Evolutionary conservation across 2,888 invertebrate species (phyloP).

Genomic region (Drosophila colorata): DNA sequence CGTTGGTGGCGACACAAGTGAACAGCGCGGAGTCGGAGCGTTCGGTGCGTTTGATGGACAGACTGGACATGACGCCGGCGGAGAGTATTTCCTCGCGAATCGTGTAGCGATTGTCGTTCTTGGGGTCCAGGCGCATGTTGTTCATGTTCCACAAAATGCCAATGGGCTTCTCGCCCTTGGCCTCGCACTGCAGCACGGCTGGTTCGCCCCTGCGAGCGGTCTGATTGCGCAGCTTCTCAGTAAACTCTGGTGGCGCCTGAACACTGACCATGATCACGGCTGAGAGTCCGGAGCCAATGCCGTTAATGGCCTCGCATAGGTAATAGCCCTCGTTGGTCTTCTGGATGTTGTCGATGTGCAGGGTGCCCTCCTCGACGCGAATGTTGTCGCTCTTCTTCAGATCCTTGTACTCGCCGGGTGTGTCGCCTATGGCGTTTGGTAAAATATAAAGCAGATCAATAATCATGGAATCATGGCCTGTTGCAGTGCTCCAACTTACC

Average conservation of each 20-base stretch:
- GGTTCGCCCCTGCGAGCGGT: conserved; percentile 96
- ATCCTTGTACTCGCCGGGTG: conserved; percentile 97
- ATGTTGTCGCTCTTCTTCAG: conserved; percentile 96
- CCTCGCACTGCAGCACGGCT: conserved; percentile 95
- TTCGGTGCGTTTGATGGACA: conserved; percentile 95
- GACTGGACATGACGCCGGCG: conserved; percentile 94
- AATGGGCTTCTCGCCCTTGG: conserved; percentile 97
- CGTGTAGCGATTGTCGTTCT: conserved; percentile 94
- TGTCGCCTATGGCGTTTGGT: conserved; percentile 88
- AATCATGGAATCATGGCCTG: not conserved
- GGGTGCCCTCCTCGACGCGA: conserved; percentile 96
- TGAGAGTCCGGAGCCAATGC: conserved; percentile 97
- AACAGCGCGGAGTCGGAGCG: conserved; percentile 95
- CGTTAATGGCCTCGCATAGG: conserved; percentile 97
- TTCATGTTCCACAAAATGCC: conserved; percentile 98
- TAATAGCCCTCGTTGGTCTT: conserved; percentile 98
- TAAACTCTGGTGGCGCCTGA: conserved; percentile 97
- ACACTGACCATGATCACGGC: conserved; percentile 97
- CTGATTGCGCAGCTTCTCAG: conserved; percentile 95
- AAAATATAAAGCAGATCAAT: not conserved
- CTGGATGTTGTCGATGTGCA: conserved; percentile 95
- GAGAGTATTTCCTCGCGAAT: conserved; percentile 94
- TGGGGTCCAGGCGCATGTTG: conserved; percentile 95
- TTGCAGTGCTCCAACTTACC: conserved; percentile 86
- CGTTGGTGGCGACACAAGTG: conserved; percentile 96